Evolutionary conservation across 1,140 invertebrate species (phyloP).

Genomic region (Pollicipes pollicipes): DNA sequence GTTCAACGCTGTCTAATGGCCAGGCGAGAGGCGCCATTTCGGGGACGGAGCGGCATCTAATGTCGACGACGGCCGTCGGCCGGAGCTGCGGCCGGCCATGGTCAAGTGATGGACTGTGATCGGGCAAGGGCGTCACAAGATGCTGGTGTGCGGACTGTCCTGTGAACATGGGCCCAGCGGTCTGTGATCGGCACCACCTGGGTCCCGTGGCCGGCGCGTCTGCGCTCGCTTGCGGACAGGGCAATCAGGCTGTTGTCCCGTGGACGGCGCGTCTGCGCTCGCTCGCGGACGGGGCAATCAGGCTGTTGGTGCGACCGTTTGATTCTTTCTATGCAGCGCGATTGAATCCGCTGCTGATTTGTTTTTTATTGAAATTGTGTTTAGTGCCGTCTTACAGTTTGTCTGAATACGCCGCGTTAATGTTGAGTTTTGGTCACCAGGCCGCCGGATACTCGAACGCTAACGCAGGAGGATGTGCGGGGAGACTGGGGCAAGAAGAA

Average conservation of each 20-base stretch:
- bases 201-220: too few species aligned
- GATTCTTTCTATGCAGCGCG: too few species aligned
- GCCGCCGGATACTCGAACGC: neutral
- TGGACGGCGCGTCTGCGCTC: too few species aligned
- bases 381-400: too few species aligned
- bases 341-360: too few species aligned
- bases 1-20: neutral
- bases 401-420: neutral
- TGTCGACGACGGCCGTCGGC: neutral
- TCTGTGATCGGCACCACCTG: too few species aligned
- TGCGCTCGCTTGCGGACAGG: too few species aligned
- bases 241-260: too few species aligned
- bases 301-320: too few species aligned
- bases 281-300: too few species aligned
- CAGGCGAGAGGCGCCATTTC: neutral
- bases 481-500: too few species aligned
- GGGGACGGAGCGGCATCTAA: neutral
- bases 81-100: neutral
- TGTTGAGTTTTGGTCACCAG: neutral
- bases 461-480: neutral
- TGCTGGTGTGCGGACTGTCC: neutral
- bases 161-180: too few species aligned
- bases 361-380: neutral
- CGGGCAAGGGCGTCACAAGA: neutral
- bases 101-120: conserved; percentile 1